Evolutionary conservation across 2,113 vertebrate genomes (phyloP).

Genomic region (Thryonomys swinderianus): DNA sequence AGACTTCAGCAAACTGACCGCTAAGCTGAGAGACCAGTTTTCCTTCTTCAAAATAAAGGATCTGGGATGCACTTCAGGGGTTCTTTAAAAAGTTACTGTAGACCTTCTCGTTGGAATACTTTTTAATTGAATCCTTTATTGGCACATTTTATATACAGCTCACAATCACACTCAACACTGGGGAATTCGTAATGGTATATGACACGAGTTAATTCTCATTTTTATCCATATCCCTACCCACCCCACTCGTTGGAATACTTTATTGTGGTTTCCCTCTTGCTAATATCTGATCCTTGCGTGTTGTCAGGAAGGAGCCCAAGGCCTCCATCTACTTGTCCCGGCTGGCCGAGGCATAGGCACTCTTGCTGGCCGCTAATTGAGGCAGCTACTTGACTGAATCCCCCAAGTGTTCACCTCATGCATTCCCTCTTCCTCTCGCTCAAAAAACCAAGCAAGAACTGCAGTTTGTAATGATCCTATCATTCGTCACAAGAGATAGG

Average conservation of each 20-base stretch:
- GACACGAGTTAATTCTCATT: no score
- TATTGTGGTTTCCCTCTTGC: neutral
- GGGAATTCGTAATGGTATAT: no score
- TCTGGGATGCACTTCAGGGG: no score
- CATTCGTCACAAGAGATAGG: neutral
- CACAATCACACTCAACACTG: no score
- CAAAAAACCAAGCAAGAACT: neutral
- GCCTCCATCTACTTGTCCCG: neutral
- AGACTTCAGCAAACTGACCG: neutral
- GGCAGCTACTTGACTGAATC: neutral
- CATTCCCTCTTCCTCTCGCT: neutral
- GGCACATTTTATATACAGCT: no score
- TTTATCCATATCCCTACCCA: no score
- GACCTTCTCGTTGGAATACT: no score
- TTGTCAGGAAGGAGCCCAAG: neutral
- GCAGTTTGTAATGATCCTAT: neutral
- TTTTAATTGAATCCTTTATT: no score
- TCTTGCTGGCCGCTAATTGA: neutral
- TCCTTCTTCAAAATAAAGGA: neutral
- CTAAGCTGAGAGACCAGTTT: neutral
- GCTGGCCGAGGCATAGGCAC: neutral
- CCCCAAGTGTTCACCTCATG: neutral
- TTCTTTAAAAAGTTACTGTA: neutral
- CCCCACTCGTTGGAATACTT: neutral
- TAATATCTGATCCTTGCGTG: neutral